Conservation (phyloP, 2,797 vertebrate species). For the Leptatherina wallacei region DNA sequence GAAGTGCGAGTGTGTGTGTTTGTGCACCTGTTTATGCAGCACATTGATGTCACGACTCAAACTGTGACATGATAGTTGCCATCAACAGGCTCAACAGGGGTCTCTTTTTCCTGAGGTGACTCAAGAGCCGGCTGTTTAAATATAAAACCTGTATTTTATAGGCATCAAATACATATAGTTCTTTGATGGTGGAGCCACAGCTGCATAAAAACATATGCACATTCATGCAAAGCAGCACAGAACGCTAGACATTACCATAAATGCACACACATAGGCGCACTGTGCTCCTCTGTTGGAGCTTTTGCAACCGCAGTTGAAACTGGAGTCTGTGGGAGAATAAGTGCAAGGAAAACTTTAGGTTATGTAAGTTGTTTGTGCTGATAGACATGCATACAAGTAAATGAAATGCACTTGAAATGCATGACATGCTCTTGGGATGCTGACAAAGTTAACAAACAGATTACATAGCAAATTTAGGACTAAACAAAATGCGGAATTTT, state of each 20-base stretch:
- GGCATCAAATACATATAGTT: constrained; percentile 22
- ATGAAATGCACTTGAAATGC: constrained; percentile 11
- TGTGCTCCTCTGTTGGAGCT: constrained; percentile 18
- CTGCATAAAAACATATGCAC: constrained; percentile 54
- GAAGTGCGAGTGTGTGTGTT: constrained; percentile 14
- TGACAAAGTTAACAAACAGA: constrained; percentile 17
- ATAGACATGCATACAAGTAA: neutral
- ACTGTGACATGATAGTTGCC: constrained; percentile 46
- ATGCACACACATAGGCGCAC: neutral
- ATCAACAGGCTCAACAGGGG: constrained; percentile 38
- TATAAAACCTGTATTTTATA: constrained; percentile 39
- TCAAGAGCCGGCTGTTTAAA: constrained; percentile 42
- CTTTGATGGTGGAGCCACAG: constrained; percentile 57
- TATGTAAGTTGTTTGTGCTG: neutral
- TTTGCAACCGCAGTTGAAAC: constrained; percentile 34
- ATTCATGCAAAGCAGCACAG: constrained; percentile 8
- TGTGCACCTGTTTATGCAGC: constrained; percentile 17
- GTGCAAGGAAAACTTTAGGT: constrained; percentile 7
- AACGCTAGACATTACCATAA: neutral
- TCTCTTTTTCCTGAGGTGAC: constrained; percentile 23
- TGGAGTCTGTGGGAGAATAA: constrained; percentile 17
- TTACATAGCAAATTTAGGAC: no score
- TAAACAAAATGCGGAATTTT: neutral
- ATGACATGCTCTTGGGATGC: neutral
- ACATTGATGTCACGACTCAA: constrained; percentile 36